Percentiles rank a stretch among this genome's conserved stretches.
Evolutionary conservation across 2,113 vertebrate genomes (phyloP).

Genomic region (Upupa epops): DNA sequence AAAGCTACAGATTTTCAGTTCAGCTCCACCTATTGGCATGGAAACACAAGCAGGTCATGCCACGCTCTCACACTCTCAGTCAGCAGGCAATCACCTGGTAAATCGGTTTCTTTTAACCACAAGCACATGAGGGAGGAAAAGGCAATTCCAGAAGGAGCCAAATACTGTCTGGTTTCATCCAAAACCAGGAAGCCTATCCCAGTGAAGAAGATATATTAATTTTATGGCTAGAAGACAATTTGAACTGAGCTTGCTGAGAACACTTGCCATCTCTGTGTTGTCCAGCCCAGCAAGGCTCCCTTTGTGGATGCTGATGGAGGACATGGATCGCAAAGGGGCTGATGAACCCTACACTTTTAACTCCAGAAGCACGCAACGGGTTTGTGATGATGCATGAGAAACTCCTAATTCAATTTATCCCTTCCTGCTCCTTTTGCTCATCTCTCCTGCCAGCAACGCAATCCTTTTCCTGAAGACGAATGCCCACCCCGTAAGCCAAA

Average conservation of each 20-base stretch:
- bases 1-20: neutral
- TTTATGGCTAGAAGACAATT: neutral
- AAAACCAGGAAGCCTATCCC: neutral
- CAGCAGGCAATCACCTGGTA: neutral
- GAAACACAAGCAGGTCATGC: no score
- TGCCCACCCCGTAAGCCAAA: neutral
- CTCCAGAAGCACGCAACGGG: neutral
- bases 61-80: neutral
- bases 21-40: neutral
- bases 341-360: neutral
- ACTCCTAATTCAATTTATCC: neutral
- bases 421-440: neutral
- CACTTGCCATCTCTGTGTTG: neutral
- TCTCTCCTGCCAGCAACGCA: slow-evolving; percentile 21
- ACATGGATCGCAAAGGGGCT: rapidly evolving
- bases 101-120: neutral
- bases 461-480: neutral
- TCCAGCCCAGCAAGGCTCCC: neutral
- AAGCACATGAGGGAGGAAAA: neutral
- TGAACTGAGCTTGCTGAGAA: neutral
- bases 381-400: neutral
- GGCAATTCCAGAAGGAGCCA: neutral
- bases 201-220: neutral
- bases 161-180: neutral
- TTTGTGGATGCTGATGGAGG: neutral